Base-by-base conservation (phyloP, 2,888 invertebrate genomes). In the Chaitophorus viminalis region DNA sequence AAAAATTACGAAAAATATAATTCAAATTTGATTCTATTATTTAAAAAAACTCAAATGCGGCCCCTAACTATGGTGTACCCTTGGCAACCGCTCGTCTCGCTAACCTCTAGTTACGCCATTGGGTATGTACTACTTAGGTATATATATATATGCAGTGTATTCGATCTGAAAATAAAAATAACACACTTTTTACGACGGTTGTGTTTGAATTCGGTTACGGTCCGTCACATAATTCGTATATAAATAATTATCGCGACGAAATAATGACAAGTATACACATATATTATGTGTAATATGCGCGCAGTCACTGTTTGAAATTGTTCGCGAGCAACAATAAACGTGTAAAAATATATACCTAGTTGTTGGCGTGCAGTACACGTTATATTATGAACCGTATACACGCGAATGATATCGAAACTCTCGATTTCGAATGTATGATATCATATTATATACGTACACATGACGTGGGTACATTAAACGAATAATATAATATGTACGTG, bases 201-300 rank as follows among this genome's bases (percentile, higher is more conserved):
- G 11, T 25, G 9, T 70, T 65, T 18, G 25, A 84, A 39, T 70
- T 85, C 33, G 52, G 77, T 68, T n/a, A n/a, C n/a, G 68, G 85
- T 70, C 36, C 70, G 77, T 18, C 68, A 52, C 52, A 78, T n/a
- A n/a, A n/a, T 85, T 85, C 25, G 76, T 77, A 78, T n/a, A n/a
- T n/a, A n/a, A n/a, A n/a, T n/a, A 78, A 85, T 78, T 85, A 65
- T 83, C 82, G 60, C 33, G n/a, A n/a, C 21, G 4, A 54, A 74
- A 83, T 60, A 36, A 39, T n/a, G n/a, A n/a, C n/a, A n/a, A n/a
- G n/a, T n/a, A n/a, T n/a, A n/a, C n/a, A n/a, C n/a, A n/a, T n/a
- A n/a, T n/a, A n/a, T n/a, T n/a, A n/a, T n/a, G n/a, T n/a, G n/a
- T n/a, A 39, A 29, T 74, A n/a, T 60, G 33, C 25, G 17, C 3